Conservation (phyloP, 2,888 invertebrate genomes). For the Homarus gammarus region DNA sequence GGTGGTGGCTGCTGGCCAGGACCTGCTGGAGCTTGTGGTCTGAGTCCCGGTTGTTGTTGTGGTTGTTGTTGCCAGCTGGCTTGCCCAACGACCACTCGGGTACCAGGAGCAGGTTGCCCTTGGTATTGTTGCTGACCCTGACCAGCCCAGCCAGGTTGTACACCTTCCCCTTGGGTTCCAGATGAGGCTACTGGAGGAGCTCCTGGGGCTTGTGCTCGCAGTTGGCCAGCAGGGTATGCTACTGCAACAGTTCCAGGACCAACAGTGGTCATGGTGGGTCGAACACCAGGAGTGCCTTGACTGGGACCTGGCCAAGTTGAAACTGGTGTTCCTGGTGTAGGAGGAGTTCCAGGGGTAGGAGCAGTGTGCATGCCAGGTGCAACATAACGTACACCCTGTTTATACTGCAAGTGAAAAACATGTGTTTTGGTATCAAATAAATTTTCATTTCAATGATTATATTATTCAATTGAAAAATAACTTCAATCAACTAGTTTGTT, state of each 20-base stretch:
- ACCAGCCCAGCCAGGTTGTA: slow-evolving; percentile 58
- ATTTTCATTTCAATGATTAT: too few species aligned
- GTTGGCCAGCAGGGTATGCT: slow-evolving; percentile 47
- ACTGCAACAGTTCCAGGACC: slow-evolving; percentile 50
- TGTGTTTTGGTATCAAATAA: too few species aligned
- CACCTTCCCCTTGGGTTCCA: slow-evolving; percentile 51
- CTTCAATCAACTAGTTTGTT: too few species aligned
- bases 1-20: slow-evolving; percentile 55
- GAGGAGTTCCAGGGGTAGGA: slow-evolving; percentile 42
- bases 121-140: slow-evolving; percentile 58
- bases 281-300: slow-evolving; percentile 39
- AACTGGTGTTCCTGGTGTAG: slow-evolving; percentile 48
- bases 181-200: slow-evolving; percentile 30
- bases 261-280: slow-evolving; percentile 44
- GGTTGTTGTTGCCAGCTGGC: slow-evolving; percentile 61
- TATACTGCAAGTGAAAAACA: slow-evolving; percentile 52
- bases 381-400: slow-evolving; percentile 54
- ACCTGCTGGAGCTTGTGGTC: slow-evolving; percentile 54
- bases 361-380: slow-evolving; percentile 41
- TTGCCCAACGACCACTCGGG: slow-evolving; percentile 60
- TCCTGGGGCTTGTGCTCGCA: slow-evolving; percentile 30
- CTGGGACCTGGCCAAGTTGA: slow-evolving; percentile 49
- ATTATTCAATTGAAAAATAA: too few species aligned
- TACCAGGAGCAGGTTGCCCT: slow-evolving; percentile 60
- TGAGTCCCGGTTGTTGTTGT: slow-evolving; percentile 45